A percentile compares a stretch with the other conserved stretches of the same genome.
phyloP scores from a whole-genome alignment of 2,113 vertebrate genomes.

The Tympanuchus pallidicinctus region DNA sequence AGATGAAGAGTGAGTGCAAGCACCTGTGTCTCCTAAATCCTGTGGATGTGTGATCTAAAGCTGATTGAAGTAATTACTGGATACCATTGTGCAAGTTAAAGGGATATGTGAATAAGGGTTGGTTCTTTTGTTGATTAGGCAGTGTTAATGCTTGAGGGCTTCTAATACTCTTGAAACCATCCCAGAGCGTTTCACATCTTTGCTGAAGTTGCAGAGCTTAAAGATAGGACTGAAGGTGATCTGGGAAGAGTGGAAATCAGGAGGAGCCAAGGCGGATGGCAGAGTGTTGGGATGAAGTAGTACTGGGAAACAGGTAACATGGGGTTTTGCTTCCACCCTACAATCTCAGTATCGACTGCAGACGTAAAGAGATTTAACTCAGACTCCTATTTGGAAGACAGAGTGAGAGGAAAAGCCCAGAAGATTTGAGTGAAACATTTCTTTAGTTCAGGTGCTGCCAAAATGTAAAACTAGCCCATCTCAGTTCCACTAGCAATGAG shows the following conservation, averaged over 20 bases:
- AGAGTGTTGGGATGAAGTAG: background rate
- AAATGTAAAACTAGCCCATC: background rate
- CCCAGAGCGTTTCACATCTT: background rate
- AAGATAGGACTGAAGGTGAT: background rate
- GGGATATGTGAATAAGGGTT: background rate
- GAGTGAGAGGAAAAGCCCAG: background rate
- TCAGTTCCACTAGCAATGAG: background rate
- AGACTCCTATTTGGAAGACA: background rate
- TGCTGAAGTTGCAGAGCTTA: background rate
- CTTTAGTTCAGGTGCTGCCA: background rate
- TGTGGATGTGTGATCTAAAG: background rate
- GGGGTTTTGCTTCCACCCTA: background rate
- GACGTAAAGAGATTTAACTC: background rate
- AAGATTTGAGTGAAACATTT: background rate
- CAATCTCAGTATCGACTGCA: background rate
- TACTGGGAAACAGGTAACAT: accelerated
- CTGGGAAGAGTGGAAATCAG: background rate
- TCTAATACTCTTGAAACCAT: background rate
- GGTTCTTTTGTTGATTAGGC: background rate
- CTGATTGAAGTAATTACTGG: constrained; percentile 5
- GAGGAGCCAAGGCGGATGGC: background rate
- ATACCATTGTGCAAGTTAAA: background rate
- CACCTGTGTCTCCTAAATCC: background rate
- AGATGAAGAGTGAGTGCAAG: background rate
- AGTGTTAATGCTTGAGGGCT: background rate